A percentile compares a stretch with the other conserved stretches of the same genome.
Evolutionary conservation across 2,797 vertebrate genomes (phyloP).

Genomic region (Halcyon smyrnensis): DNA sequence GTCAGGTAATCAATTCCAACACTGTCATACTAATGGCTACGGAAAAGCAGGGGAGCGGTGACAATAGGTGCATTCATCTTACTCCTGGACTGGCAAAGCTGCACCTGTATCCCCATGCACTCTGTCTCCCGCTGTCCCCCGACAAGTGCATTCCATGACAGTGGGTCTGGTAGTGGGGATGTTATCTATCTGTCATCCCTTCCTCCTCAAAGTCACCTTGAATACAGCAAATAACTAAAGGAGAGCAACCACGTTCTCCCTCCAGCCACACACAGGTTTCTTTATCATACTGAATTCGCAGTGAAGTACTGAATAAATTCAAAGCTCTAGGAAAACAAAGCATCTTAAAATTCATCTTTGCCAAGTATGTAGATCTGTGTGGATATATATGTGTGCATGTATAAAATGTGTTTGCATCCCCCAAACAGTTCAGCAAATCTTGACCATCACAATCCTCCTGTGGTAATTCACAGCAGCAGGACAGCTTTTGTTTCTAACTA

Average conservation of each 20-base stretch:
- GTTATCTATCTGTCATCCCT: constrained; percentile 77
- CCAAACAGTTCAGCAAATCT: background rate
- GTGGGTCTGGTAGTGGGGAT: constrained; percentile 59
- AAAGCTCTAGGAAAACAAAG: background rate
- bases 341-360: background rate
- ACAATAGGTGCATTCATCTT: constrained; percentile 83
- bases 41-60: constrained; percentile 67
- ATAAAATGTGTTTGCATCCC: background rate
- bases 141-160: constrained; percentile 66
- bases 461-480: background rate
- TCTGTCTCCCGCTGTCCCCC: constrained; percentile 74
- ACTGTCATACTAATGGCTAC: constrained; percentile 79
- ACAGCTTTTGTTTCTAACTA: background rate
- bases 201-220: constrained; percentile 85
- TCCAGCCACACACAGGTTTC: background rate
- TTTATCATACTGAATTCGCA: background rate
- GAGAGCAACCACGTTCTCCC: constrained; percentile 26
- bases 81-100: constrained; percentile 58
- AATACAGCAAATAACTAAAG: constrained; percentile 62
- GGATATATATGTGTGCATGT: accelerated
- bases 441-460: background rate
- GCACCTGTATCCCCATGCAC: constrained; percentile 74
- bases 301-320: background rate
- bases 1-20: constrained; percentile 79
- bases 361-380: background rate